Base-by-base conservation (phyloP, 2,888 invertebrate species). In the Chromoteleia sp. region DNA sequence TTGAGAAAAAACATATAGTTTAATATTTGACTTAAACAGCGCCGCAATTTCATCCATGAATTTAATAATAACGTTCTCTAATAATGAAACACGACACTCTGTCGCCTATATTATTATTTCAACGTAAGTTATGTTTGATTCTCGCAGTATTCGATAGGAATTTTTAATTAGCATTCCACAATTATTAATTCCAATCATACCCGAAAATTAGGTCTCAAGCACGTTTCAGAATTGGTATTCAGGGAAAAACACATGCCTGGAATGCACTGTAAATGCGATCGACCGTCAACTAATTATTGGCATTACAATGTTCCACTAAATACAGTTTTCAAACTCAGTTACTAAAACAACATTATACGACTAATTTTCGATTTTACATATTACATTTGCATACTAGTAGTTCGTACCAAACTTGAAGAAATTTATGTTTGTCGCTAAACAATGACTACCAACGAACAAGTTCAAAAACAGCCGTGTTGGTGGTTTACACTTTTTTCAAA, bases 311-410 rank as follows among this genome's bases (percentile, higher is more conserved):
- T 19, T 45, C 29, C 21, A 17, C 33, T 56, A 68, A 68, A 70
- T 59, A 30, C 52, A 52, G 61, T 61, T 73, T 73, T 73, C 73
- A 29, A 61, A 61, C 30, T 48, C 2, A 61, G 61, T 61, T 61
- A 59, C 59, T 48, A 36, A 71, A 71, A 68, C 68, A 73, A 73
- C 73, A 61, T 25, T 30, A 61, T 73, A 43, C 48, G 58, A 70
- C 48, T 58, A 52, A 41, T 52, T 73, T 73, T 52, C 61, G 41
- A 41, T 61, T 52, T 48, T 58, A 29, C 29, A 41, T 67, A 61
- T 61, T 50, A 25, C 50, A 73, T 73, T 73, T 61, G 33, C 52
- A 52, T 41, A 19, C 25, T 7, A 12, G n/a, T 0, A 5, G 30
- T 56, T 56, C 19, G 43, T 21, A 43, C 12, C 36, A 45, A 61